Evolutionary conservation across 2,113 vertebrate species (phyloP).

Genomic region (Saiga tatarica): DNA sequence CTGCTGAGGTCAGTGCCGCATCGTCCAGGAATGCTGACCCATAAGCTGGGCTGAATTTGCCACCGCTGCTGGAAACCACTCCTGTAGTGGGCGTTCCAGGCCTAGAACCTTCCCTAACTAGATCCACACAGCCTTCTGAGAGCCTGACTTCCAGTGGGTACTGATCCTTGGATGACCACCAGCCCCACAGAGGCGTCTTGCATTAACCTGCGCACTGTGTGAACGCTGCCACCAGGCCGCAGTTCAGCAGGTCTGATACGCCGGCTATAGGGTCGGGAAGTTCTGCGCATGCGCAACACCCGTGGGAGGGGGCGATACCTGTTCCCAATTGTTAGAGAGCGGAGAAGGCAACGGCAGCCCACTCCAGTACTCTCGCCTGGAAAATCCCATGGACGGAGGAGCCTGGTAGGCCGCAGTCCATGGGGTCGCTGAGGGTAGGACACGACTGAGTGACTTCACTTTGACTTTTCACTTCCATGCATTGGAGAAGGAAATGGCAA

Average conservation of each 20-base stretch:
- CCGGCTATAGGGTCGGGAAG: accelerated
- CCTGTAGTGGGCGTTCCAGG: too few relatives aligned
- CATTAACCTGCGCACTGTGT: accelerated
- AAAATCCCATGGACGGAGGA: too few relatives aligned
- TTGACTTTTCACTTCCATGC: too few relatives aligned
- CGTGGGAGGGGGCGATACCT: accelerated
- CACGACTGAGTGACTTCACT: too few relatives aligned
- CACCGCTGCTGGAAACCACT: background rate
- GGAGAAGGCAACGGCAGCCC: too few relatives aligned
- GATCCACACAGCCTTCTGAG: background rate
- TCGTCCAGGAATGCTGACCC: background rate
- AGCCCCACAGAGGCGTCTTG: background rate
- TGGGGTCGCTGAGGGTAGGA: too few relatives aligned
- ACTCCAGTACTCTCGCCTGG: too few relatives aligned
- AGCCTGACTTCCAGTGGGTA: background rate
- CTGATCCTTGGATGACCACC: background rate
- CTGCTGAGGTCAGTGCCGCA: background rate
- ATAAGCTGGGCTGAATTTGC: background rate
- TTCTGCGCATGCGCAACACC: background rate
- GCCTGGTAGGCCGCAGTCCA: too few relatives aligned
- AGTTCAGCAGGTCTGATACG: accelerated
- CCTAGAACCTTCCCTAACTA: background rate
- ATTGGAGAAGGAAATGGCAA: too few relatives aligned
- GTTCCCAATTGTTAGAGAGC: background rate
- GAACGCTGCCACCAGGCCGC: accelerated